Base-by-base conservation (phyloP, 2,113 vertebrate species). In the Lepidothrix coronata region DNA sequence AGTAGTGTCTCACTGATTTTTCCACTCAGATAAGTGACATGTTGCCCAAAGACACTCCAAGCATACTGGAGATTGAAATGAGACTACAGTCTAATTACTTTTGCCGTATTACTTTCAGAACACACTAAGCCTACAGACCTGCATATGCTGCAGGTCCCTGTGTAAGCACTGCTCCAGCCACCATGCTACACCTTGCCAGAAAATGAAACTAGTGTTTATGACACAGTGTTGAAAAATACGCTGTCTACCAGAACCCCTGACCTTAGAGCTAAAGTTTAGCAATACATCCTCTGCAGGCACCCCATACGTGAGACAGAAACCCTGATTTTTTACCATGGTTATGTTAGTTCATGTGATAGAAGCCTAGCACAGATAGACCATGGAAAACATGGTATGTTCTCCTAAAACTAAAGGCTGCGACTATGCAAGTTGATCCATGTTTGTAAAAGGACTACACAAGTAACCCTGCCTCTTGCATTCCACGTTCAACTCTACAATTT, bases 341-440 rank as follows among this genome's bases (percentile, higher is more conserved):
- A 2, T 0, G 1, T 39, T 21, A 44, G 27, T 27, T 67, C 8
- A 1, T 33, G 15, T 5, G 28, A 70, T 1, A 58, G 62, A 51
- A 88, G 27, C 27, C 43, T 52, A 15, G 65, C 37, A 84, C 35
- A 63, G 23, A 13, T 37, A 8, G 11, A 11, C 14, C 23, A 11
- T 24, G 21, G 37, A 59, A 80, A 71, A 57, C 25, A 25, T 1
- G 2, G 14, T 22, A 33, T 5, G 6, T 17, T 71, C 23, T 49
- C 30, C 27, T 39, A 27, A 44, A 91, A 74, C 46, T 12, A 24
- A 8, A 0, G 37, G 27, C 24, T 70, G 49, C 61, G 25, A 41
- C 23, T 25, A 5, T 23, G 12, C 14, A 67, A 81, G 18, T 5
- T n/a, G 28, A 44, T 61, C 19, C 11, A 8, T 19, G 25, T 33